Evolutionary conservation across 2,113 vertebrate genomes (phyloP).

Genomic region (Callorhinus ursinus): DNA sequence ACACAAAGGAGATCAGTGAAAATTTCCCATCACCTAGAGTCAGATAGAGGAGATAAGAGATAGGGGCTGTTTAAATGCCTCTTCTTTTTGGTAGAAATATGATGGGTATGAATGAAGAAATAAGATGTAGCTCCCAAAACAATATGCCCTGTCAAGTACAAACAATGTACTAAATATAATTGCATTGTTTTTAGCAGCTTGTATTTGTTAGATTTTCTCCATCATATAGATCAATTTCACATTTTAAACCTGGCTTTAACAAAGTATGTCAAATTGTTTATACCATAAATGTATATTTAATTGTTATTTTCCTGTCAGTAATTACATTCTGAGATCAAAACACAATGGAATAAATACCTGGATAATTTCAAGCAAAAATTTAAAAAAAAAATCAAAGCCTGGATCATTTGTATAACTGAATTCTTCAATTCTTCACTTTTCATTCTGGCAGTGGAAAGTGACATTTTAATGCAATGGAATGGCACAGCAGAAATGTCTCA

Average conservation of each 20-base stretch:
- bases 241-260: slow-evolving; percentile 41
- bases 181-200: slow-evolving; percentile 39
- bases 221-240: slow-evolving; percentile 29
- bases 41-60: not conserved
- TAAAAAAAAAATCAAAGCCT: not conserved
- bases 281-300: not conserved
- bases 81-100: slow-evolving; percentile 31
- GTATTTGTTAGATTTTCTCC: slow-evolving; percentile 48
- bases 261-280: slow-evolving; percentile 11
- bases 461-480: slow-evolving; percentile 58
- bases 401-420: slow-evolving; percentile 38
- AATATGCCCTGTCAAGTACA: slow-evolving; percentile 2
- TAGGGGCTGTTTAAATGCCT: not conserved
- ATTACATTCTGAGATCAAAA: slow-evolving; percentile 51
- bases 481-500: slow-evolving; percentile 39
- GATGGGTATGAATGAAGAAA: slow-evolving; percentile 25
- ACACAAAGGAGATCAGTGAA: slow-evolving; percentile 21
- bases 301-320: not conserved
- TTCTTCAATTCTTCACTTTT: slow-evolving; percentile 50
- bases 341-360: slow-evolving; percentile 34
- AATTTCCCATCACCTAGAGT: not conserved
- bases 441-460: not conserved
- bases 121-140: slow-evolving; percentile 13
- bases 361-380: not conserved
- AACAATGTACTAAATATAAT: not conserved